Conservation (phyloP, 23 tunicate genomes). For the Diplosoma virens region DNA sequence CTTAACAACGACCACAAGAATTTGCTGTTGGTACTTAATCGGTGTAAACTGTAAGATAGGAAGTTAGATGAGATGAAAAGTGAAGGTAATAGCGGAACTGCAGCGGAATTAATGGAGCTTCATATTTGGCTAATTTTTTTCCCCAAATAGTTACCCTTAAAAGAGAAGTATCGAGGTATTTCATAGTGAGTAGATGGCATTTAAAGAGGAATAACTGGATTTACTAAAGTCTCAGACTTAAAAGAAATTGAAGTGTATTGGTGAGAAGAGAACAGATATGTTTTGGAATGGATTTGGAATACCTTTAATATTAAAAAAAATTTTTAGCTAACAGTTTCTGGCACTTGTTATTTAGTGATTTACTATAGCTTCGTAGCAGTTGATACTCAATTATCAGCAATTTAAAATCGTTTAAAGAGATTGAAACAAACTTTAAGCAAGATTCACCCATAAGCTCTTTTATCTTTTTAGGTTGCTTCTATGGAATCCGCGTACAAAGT, state of each 20-base stretch:
- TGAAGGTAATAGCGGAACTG: no score
- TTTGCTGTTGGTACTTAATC: no score
- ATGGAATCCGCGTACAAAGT: constrained; percentile 49
- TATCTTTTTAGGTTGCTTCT: constrained; percentile 35
- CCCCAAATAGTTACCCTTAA: no score
- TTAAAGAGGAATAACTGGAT: no score
- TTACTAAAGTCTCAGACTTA: no score
- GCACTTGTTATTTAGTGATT: not conserved
- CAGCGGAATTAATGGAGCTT: no score
- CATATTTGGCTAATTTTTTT: no score
- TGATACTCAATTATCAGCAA: not conserved
- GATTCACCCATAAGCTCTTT: not conserved
- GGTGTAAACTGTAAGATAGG: no score
- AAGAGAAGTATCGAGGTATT: no score
- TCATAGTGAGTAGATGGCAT: no score
- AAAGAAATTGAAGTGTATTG: not conserved
- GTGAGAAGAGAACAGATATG: not conserved
- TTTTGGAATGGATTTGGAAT: not conserved
- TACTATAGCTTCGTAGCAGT: not conserved
- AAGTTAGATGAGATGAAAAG: no score
- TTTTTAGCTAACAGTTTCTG: not conserved
- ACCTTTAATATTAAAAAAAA: not conserved
- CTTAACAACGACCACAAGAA: no score
- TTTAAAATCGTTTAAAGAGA: not conserved
- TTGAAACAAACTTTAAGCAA: not conserved